Conservation (phyloP, 2,113 vertebrate species). For the Neomonachus schauinslandi region DNA sequence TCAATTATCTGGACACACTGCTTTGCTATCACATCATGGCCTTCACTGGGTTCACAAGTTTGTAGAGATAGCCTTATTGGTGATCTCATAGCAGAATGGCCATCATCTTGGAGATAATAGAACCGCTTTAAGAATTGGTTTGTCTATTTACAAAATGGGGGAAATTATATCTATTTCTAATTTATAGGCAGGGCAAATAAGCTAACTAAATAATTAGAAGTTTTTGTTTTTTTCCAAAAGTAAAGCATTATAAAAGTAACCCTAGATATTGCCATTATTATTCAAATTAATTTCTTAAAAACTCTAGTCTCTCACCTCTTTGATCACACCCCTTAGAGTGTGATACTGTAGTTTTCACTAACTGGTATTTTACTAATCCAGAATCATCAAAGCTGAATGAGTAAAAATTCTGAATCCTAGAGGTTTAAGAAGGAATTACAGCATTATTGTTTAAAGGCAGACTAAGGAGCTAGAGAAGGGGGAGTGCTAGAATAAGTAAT, state of each 20-base stretch:
- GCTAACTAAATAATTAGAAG: neutral
- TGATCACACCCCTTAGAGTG: neutral
- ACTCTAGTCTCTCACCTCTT: neutral
- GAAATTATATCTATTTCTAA: neutral
- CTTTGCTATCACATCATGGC: neutral
- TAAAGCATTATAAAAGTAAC: slow-evolving; percentile 15
- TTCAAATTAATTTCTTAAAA: slow-evolving; percentile 5
- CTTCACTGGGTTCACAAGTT: neutral
- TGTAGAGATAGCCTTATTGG: neutral
- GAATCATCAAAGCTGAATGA: neutral
- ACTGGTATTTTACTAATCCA: neutral
- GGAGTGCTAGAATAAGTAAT: neutral
- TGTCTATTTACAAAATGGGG: neutral
- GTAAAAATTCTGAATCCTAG: neutral
- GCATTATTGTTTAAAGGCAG: neutral
- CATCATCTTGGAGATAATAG: neutral
- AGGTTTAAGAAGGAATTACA: neutral
- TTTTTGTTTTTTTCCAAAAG: neutral
- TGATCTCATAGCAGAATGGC: neutral
- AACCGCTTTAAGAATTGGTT: slow-evolving; percentile 1
- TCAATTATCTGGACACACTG: neutral
- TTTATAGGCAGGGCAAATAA: neutral
- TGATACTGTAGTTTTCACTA: neutral
- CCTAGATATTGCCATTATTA: neutral
- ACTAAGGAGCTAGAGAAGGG: neutral